These are phyloP conservation scores for Cantharis lateralis DNA, from an alignment of 2,888 invertebrate genomes.

Conservation along the genomic window DNA sequence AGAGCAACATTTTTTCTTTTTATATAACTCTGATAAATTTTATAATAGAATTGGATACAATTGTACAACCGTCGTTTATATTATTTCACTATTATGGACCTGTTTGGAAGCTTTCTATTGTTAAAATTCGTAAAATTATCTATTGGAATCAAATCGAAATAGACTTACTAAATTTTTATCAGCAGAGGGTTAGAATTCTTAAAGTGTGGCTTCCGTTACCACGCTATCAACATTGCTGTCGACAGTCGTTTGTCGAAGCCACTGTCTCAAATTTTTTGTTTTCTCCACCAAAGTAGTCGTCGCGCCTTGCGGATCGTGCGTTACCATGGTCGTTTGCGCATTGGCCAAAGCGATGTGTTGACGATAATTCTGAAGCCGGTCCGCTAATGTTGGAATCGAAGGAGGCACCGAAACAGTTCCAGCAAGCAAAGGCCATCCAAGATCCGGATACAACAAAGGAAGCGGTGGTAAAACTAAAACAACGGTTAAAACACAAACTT, in stretches of 20 bases:
- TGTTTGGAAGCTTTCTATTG: neutral
- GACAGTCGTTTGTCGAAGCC: conserved; percentile 62
- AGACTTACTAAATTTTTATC: neutral
- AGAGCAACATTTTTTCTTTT: neutral
- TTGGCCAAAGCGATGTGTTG: conserved; percentile 60
- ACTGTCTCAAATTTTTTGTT: conserved; percentile 68
- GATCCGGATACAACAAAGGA: conserved; percentile 61
- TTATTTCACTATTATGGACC: neutral
- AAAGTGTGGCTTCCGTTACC: conserved; percentile 48
- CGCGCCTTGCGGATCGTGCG: conserved; percentile 58
- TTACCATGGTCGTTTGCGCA: conserved; percentile 56
- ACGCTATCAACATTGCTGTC: conserved; percentile 39
- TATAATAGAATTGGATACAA: neutral
- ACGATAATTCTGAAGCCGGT: conserved; percentile 61
- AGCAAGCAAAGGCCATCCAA: conserved; percentile 59
- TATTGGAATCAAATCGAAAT: neutral
- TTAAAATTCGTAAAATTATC: neutral
- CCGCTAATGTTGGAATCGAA: conserved; percentile 58
- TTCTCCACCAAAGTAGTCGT: conserved; percentile 68
- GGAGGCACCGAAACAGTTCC: conserved; percentile 51
- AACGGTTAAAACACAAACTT: neutral
- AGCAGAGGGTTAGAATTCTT: conserved; percentile 23
- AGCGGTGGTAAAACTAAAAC: conserved; percentile 52
- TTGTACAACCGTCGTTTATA: neutral
- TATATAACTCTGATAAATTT: neutral